Evolutionary conservation across 2,113 vertebrate genomes (phyloP), one percentile per base, ranked within the genome.

Genomic region (Hyla sarda): DNA sequence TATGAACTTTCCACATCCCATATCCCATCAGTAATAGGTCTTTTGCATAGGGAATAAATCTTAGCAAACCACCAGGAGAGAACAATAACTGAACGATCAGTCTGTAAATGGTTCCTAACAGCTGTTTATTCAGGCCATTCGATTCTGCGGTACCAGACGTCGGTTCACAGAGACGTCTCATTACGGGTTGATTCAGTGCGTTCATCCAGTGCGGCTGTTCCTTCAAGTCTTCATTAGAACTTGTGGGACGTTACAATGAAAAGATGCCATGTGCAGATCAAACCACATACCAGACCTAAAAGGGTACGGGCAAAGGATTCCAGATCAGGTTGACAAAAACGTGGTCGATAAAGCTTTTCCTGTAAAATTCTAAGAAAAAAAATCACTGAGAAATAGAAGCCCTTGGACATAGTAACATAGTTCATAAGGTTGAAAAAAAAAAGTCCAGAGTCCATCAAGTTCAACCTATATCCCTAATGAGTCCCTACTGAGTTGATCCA

Each of bases 211-310:
- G 58, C 52, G 28, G 11, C 78, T 88, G 56, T 69, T 81, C 67
- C 87, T 74, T 84, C 82, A 67, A 85, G 80, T 60, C 65, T 87
- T 87, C 65, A 82, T 87, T 87, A 82, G 37, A 52, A 48, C 79
- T 82, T 87, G 85, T 85, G 58, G 83, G 19, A n/a, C 21, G 32
- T 50, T 34, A 81, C 71, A 87, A 87, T 75, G 77, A 25, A 48
- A 45, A 62, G 25, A 82, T 48, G 77, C 60, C 79, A 82, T 81
- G 48, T 54, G 32, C 45, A 73, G 60, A 67, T 77, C 58, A 78
- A 69, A 56, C 77, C n/a, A 69, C 48, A 32, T 78, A 52, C 13
- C 34, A 54, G 19, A 19, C 5, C 62, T 21, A 19, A 85, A 85
- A 52, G 73, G 12, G 41, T 69, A 67, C 28, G 14, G 34, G 13